These are phyloP conservation scores for Chaetophractus vellerosus DNA, from an alignment of 2,797 vertebrate species.

Conservation along the genomic window DNA sequence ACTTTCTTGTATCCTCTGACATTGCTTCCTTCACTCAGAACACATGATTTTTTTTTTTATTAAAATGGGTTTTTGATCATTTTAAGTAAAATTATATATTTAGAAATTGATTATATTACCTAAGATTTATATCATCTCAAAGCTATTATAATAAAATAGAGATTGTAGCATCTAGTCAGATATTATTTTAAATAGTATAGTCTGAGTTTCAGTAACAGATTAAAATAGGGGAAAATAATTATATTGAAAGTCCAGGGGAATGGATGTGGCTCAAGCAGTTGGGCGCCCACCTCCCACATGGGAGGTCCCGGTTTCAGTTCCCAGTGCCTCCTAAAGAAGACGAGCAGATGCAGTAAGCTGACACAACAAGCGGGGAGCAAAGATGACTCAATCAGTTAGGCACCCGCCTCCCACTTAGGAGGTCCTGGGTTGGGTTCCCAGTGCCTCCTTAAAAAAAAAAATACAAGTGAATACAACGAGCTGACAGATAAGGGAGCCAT, in stretches of 20 bases:
- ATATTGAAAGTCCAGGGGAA: background rate
- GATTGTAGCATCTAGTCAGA: background rate
- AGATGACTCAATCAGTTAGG: no score
- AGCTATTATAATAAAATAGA: background rate
- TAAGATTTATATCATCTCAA: background rate
- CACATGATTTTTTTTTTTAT: background rate
- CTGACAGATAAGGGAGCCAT: no score
- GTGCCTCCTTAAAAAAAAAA: no score
- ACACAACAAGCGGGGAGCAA: no score
- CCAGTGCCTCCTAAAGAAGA: no score
- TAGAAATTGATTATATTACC: background rate
- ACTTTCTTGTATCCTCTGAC: background rate
- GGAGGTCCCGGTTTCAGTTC: no score
- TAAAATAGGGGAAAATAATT: background rate
- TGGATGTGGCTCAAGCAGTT: no score
- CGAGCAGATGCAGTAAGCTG: no score
- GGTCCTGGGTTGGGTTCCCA: no score
- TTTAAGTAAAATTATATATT: background rate
- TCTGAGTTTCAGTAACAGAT: background rate
- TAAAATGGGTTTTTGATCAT: background rate
- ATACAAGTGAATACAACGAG: no score
- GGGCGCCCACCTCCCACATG: no score
- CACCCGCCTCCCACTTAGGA: no score
- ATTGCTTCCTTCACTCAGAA: background rate
- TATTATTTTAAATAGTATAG: background rate